Evolutionary conservation across 2,888 invertebrate genomes (phyloP).

Genomic region (Aphodius sticticus): DNA sequence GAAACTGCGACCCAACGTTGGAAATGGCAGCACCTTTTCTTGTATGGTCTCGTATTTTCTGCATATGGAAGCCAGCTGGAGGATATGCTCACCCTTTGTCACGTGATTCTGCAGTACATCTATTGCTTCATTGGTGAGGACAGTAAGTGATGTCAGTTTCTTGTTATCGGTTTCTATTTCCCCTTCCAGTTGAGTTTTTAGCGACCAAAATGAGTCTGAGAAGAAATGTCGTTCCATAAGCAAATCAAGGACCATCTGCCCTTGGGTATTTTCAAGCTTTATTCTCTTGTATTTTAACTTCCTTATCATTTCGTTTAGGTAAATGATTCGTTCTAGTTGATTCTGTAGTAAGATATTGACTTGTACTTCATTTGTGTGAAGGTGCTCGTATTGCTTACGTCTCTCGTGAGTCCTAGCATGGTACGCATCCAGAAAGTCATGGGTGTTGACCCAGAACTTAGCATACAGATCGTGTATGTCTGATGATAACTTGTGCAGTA

Average conservation of each 20-base stretch:
- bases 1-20: slow-evolving; percentile 18
- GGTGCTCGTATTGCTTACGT: slow-evolving; percentile 46
- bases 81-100: slow-evolving; percentile 67
- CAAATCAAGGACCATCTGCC: slow-evolving; percentile 46
- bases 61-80: slow-evolving; percentile 70
- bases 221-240: slow-evolving; percentile 57
- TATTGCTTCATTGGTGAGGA: slow-evolving; percentile 67
- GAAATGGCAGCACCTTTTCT: slow-evolving; percentile 62
- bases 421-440: slow-evolving; percentile 45
- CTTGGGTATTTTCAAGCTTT: slow-evolving; percentile 40
- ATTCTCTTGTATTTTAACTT: slow-evolving; percentile 46
- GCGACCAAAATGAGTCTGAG: slow-evolving; percentile 41
- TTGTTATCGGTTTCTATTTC: slow-evolving; percentile 63
- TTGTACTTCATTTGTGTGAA: slow-evolving; percentile 50
- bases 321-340: slow-evolving; percentile 35
- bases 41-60: slow-evolving; percentile 71
- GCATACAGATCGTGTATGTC: slow-evolving; percentile 48
- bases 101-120: slow-evolving; percentile 65
- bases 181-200: slow-evolving; percentile 56
- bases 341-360: slow-evolving; percentile 37
- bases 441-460: slow-evolving; percentile 48
- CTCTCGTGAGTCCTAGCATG: slow-evolving; percentile 37
- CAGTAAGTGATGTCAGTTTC: slow-evolving; percentile 68
- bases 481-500: slow-evolving; percentile 47
- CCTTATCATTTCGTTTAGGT: slow-evolving; percentile 43